phyloP scores from a whole-genome alignment of 2,888 invertebrate genomes.

The Synergus gifuensis region DNA sequence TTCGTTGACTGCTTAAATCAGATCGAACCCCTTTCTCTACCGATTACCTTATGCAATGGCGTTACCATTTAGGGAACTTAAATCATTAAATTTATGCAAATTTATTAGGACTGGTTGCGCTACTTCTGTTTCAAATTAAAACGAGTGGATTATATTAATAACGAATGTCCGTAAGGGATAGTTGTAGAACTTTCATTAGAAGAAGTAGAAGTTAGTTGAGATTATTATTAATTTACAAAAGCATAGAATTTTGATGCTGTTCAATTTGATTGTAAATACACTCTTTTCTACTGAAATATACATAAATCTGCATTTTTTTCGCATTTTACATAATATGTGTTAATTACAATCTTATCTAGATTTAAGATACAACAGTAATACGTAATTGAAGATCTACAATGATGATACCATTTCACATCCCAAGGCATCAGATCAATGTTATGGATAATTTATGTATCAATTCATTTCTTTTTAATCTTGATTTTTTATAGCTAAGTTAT shows the following conservation, averaged over 20 bases:
- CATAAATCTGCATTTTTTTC: too few relatives aligned
- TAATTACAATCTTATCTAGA: too few relatives aligned
- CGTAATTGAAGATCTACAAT: background rate
- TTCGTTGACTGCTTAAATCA: slow-evolving; percentile 2
- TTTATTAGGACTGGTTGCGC: slow-evolving; percentile 25
- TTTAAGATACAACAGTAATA: too few relatives aligned
- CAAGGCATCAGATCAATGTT: background rate
- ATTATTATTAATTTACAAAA: too few relatives aligned
- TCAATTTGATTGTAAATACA: too few relatives aligned
- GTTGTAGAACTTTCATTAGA: background rate
- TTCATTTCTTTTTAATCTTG: background rate
- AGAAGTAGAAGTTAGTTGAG: background rate
- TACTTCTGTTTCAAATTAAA: background rate
- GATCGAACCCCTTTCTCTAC: slow-evolving; percentile 12
- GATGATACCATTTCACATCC: background rate
- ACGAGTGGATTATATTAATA: background rate
- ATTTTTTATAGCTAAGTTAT: background rate
- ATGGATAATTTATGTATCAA: slow-evolving; percentile 5
- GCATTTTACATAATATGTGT: too few relatives aligned
- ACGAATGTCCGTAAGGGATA: background rate
- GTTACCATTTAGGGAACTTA: slow-evolving; percentile 18
- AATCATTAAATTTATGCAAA: slow-evolving; percentile 26
- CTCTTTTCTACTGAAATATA: too few relatives aligned
- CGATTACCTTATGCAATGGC: slow-evolving; percentile 5
- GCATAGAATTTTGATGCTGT: too few relatives aligned